These are phyloP conservation scores for Neosilurus hyrtlii DNA, from an alignment of 2,797 vertebrate genomes.

Conservation along the genomic window DNA sequence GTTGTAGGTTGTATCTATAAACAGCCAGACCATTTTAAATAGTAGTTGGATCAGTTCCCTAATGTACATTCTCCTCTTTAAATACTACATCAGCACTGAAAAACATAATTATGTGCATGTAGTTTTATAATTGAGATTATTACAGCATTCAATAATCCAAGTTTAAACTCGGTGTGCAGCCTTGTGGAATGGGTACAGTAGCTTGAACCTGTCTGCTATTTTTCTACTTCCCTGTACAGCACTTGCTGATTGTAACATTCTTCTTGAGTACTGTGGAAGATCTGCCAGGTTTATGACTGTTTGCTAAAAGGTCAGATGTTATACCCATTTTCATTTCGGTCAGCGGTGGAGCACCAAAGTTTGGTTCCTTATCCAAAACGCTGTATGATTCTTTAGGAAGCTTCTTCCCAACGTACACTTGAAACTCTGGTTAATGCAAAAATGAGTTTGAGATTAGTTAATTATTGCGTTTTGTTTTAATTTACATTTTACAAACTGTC, in stretches of 20 bases:
- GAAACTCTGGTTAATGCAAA: too few relatives aligned
- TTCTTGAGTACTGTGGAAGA: background rate
- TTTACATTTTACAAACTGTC: too few relatives aligned
- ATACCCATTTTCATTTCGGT: too few relatives aligned
- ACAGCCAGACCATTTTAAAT: background rate
- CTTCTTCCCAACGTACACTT: too few relatives aligned
- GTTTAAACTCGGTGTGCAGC: background rate
- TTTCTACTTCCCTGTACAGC: background rate
- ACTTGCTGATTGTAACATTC: background rate
- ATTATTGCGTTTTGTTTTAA: too few relatives aligned
- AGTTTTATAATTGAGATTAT: background rate
- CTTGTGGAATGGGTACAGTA: background rate
- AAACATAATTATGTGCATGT: background rate
- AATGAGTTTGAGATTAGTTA: too few relatives aligned
- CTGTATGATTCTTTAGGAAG: too few relatives aligned
- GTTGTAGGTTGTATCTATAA: background rate
- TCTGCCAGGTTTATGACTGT: background rate
- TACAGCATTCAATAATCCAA: background rate
- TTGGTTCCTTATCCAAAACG: too few relatives aligned
- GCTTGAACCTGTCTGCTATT: background rate
- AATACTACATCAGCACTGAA: background rate
- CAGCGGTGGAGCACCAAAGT: too few relatives aligned
- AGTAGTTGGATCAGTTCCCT: background rate
- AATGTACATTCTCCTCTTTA: conserved; percentile 33
- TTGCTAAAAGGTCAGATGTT: too few relatives aligned